A percentile compares a stretch with the other conserved stretches of the same genome.
Evolutionary conservation across 2,797 vertebrate species (phyloP).

Genomic region (Falco concolor): DNA sequence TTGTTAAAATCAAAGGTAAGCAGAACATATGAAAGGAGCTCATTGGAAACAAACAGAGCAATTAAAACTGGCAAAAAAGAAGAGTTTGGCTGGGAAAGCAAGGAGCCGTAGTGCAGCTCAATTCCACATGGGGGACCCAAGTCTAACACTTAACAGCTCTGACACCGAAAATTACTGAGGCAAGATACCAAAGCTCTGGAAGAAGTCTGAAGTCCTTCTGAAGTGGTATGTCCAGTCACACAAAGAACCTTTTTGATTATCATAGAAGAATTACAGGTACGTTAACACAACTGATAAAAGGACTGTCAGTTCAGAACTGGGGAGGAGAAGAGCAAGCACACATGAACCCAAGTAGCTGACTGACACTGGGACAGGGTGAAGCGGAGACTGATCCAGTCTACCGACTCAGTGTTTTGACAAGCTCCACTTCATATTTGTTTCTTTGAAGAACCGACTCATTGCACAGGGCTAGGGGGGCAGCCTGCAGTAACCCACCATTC

Average conservation of each 20-base stretch:
- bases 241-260: not conserved
- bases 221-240: not conserved
- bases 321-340: not conserved
- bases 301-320: not conserved
- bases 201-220: not conserved
- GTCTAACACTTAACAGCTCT: not conserved
- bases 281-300: rapidly evolving
- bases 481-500: not conserved
- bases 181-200: not conserved
- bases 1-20: not conserved
- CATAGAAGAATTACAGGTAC: not conserved
- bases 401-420: not conserved
- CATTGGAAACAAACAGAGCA: not conserved
- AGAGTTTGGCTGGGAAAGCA: not conserved
- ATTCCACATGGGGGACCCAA: slow-evolving; percentile 49
- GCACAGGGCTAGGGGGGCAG: rapidly evolving
- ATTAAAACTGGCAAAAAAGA: not conserved
- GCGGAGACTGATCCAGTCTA: rapidly evolving
- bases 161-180: not conserved
- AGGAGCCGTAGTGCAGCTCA: slow-evolving; percentile 16
- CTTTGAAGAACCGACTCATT: not conserved
- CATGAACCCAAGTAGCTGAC: rapidly evolving
- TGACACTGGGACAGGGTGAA: too few relatives aligned
- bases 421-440: rapidly evolving
- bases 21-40: not conserved